Percentiles rank a stretch among this genome's conserved stretches.
Evolutionary conservation across 2,113 vertebrate genomes (phyloP).

Genomic region (Eolophus roseicapilla): DNA sequence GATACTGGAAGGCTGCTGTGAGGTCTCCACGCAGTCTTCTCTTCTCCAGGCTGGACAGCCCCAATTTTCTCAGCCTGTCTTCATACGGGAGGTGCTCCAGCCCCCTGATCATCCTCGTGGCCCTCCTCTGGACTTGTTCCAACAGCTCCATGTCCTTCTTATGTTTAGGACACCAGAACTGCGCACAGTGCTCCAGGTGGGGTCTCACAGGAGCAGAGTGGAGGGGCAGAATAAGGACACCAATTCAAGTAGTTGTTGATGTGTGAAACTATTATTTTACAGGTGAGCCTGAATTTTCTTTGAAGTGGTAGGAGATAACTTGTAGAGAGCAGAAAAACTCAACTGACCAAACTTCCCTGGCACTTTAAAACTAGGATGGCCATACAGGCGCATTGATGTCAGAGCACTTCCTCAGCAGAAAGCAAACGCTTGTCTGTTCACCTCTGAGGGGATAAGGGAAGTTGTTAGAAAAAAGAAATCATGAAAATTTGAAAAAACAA

Average conservation of each 20-base stretch:
- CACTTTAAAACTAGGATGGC: not conserved
- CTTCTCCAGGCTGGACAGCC: too few relatives aligned
- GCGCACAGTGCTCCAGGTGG: not conserved
- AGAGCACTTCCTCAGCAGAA: not conserved
- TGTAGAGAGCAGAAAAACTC: not conserved
- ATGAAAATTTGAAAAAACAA: conserved; percentile 29
- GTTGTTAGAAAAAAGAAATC: not conserved
- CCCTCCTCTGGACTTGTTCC: too few relatives aligned
- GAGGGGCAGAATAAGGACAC: not conserved
- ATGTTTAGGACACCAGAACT: not conserved
- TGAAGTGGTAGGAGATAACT: not conserved
- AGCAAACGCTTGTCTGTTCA: not conserved
- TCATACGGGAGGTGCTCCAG: too few relatives aligned
- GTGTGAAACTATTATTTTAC: not conserved
- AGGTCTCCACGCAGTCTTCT: too few relatives aligned
- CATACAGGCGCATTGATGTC: not conserved
- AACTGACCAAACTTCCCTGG: not conserved
- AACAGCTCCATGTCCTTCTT: not conserved
- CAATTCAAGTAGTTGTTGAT: not conserved
- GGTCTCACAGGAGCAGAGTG: not conserved
- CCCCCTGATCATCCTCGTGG: too few relatives aligned
- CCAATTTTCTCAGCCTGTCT: too few relatives aligned
- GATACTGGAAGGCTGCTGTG: too few relatives aligned
- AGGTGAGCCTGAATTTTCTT: not conserved
- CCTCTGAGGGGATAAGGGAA: not conserved